phyloP scores from a whole-genome alignment of 2,888 invertebrate species.

The Hydropsyche betteni region DNA sequence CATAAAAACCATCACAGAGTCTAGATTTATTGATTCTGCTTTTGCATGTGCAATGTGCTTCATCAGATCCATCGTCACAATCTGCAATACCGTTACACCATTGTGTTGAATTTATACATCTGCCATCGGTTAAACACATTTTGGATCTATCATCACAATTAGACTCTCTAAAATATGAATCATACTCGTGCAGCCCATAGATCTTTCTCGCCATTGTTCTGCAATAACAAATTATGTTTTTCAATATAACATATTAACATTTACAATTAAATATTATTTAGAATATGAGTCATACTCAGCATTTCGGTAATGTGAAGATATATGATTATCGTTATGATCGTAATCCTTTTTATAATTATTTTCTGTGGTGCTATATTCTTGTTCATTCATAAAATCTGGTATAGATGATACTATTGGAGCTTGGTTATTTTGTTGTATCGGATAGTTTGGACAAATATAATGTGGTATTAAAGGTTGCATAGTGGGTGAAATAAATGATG shows the following conservation, averaged over 20 bases:
- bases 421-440: not conserved
- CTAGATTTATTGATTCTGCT: constrained; percentile 72
- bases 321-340: constrained; percentile 16
- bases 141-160: constrained; percentile 57
- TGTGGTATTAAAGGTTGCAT: not conserved
- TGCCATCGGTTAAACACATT: constrained; percentile 58
- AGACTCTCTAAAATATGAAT: constrained; percentile 53
- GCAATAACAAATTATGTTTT: not conserved
- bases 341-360: not conserved
- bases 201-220: constrained; percentile 41
- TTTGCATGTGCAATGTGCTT: constrained; percentile 76
- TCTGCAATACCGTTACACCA: constrained; percentile 80
- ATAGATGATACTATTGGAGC: constrained; percentile 10
- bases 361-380: not conserved
- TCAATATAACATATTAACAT: constrained; percentile 7
- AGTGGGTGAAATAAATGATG: not conserved
- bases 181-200: constrained; percentile 44
- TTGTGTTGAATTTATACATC: constrained; percentile 66
- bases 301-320: constrained; percentile 47
- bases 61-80: constrained; percentile 82
- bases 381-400: not conserved
- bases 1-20: constrained; percentile 82
- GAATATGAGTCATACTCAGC: constrained; percentile 41
- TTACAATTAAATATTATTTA: constrained; percentile 17
- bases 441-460: not conserved